Percentiles rank a stretch among this genome's conserved stretches.
phyloP scores from a whole-genome alignment of 2,888 invertebrate species.

The Mythimna loreyi region DNA sequence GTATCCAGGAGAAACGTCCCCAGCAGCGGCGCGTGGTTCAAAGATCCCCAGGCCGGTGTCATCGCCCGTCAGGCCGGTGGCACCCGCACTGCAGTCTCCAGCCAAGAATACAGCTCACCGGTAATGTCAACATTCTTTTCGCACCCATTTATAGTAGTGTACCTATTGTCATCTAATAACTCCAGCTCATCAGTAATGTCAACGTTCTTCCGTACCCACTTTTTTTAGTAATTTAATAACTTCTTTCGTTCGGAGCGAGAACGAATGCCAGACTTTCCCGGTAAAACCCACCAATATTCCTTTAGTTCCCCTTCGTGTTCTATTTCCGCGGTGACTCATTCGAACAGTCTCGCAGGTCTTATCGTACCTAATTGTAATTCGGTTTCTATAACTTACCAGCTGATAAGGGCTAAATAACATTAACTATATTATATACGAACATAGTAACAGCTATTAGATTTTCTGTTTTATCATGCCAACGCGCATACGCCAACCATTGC shows the following conservation, averaged over 20 bases:
- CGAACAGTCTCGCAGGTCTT: too few relatives aligned
- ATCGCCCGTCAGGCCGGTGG: conserved; percentile 92
- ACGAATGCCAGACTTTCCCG: too few relatives aligned
- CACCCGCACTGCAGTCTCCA: conserved; percentile 82
- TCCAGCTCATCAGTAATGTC: too few relatives aligned
- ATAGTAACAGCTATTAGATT: background rate
- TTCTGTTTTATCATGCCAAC: background rate
- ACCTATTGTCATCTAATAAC: too few relatives aligned
- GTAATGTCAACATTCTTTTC: conserved; percentile 66
- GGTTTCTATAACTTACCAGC: background rate
- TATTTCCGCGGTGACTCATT: too few relatives aligned
- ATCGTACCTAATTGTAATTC: background rate
- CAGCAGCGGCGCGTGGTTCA: conserved; percentile 90
- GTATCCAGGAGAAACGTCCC: conserved; percentile 84
- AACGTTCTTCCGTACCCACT: too few relatives aligned
- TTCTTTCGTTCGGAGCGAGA: too few relatives aligned
- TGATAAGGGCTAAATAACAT: background rate
- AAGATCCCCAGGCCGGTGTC: conserved; percentile 94
- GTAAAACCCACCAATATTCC: too few relatives aligned
- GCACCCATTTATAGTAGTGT: background rate
- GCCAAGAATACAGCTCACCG: conserved; percentile 84
- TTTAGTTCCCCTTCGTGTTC: too few relatives aligned
- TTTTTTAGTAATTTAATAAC: too few relatives aligned
- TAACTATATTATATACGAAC: background rate
- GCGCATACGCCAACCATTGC: too few relatives aligned